Evolutionary conservation across 2,113 vertebrate species (phyloP).

Genomic region (Halcyon senegalensis): DNA sequence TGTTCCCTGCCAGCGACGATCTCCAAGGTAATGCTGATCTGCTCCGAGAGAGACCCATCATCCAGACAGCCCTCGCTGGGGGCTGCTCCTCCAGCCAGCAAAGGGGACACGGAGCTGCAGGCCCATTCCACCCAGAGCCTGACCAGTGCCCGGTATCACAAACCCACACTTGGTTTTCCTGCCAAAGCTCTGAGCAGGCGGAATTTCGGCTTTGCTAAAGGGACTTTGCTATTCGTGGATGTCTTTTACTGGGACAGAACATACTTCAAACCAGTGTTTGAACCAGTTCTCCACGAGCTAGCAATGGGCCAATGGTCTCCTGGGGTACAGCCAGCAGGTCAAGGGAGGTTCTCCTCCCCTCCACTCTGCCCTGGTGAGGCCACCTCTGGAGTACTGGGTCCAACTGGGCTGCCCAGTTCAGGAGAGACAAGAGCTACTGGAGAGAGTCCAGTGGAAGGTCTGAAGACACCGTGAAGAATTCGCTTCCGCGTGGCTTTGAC

Average conservation of each 20-base stretch:
- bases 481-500: accelerated
- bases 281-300: too few species aligned
- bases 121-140: too few species aligned
- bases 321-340: not conserved
- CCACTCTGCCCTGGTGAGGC: not conserved
- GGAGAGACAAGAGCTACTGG: too few species aligned
- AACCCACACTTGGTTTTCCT: accelerated
- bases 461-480: not conserved
- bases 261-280: accelerated
- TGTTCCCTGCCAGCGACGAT: not conserved
- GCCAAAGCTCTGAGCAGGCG: not conserved
- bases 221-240: accelerated
- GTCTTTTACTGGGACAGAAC: not conserved
- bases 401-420: not conserved
- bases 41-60: not conserved
- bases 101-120: not conserved
- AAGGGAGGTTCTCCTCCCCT: not conserved
- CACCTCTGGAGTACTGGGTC: not conserved
- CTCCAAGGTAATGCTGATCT: not conserved
- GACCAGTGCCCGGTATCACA: not conserved
- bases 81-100: not conserved
- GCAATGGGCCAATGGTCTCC: too few species aligned
- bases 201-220: not conserved
- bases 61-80: not conserved
- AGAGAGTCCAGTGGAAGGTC: too few species aligned